These are phyloP conservation scores for Diorhabda elongata DNA, from an alignment of 1,140 invertebrate genomes.

Conservation along the genomic window DNA sequence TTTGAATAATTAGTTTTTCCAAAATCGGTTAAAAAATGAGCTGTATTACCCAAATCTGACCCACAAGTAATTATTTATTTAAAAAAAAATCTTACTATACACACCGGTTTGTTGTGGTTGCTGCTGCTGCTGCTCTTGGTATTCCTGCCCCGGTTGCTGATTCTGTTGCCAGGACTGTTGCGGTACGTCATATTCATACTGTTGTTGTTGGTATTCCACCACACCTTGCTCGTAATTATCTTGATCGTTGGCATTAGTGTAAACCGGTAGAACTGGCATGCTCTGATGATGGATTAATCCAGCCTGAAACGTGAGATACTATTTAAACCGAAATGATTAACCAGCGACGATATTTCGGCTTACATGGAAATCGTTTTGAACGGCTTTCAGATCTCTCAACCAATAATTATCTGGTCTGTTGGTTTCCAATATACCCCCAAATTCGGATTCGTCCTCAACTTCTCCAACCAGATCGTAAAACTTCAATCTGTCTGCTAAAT, in stretches of 20 bases:
- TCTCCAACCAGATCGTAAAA: constrained; percentile 68
- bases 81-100: no score
- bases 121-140: neutral
- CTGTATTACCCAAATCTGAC: no score
- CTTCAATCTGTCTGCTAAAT: constrained; percentile 69
- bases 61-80: no score
- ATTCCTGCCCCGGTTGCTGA: constrained; percentile 22
- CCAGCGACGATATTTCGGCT: constrained; percentile 3
- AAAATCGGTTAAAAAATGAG: no score
- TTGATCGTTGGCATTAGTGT: constrained; percentile 4
- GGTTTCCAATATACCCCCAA: constrained; percentile 36
- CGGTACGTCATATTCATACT: constrained; percentile 38
- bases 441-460: constrained; percentile 42
- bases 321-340: neutral
- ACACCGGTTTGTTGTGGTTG: neutral
- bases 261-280: neutral
- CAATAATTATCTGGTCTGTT: constrained; percentile 51
- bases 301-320: constrained; percentile 27
- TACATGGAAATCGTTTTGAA: constrained; percentile 47
- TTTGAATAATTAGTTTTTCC: no score
- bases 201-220: constrained; percentile 41
- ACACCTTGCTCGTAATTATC: constrained; percentile 4
- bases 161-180: constrained; percentile 34
- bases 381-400: constrained; percentile 49
- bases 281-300: constrained; percentile 33